Evolutionary conservation across 1,140 invertebrate genomes (phyloP).

Genomic region (Aricia agestis): DNA sequence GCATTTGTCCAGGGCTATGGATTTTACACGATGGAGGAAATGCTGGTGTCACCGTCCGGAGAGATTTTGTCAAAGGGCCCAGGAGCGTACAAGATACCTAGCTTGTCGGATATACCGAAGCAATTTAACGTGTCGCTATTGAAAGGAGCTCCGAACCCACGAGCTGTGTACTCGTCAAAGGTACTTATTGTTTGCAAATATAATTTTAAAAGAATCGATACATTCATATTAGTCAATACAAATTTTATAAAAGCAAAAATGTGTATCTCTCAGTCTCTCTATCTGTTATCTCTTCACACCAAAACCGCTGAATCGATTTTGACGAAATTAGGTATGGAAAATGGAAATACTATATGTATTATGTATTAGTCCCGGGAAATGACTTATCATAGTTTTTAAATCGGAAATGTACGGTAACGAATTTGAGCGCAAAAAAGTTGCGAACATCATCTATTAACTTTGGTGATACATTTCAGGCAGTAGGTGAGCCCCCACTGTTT

Average conservation of each 20-base stretch:
- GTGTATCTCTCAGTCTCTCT: too few relatives aligned
- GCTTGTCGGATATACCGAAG: slow-evolving; percentile 75
- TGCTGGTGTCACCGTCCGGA: slow-evolving; percentile 77
- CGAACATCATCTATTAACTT: too few relatives aligned
- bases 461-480: not conserved
- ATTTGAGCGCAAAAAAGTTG: too few relatives aligned
- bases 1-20: slow-evolving; percentile 83
- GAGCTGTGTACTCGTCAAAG: slow-evolving; percentile 83
- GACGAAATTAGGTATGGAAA: too few relatives aligned
- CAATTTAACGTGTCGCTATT: slow-evolving; percentile 81
- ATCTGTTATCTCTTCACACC: not conserved
- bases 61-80: slow-evolving; percentile 78
- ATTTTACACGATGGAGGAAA: slow-evolving; percentile 80
- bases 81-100: slow-evolving; percentile 82
- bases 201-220: not conserved
- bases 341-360: too few relatives aligned
- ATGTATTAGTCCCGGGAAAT: too few relatives aligned
- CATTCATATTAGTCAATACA: too few relatives aligned
- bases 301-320: not conserved
- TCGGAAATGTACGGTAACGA: too few relatives aligned
- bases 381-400: too few relatives aligned
- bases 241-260: too few relatives aligned
- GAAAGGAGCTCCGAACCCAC: slow-evolving; percentile 78
- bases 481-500: slow-evolving; percentile 17
- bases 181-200: slow-evolving; percentile 41